phyloP scores from a whole-genome alignment of 1,140 invertebrate genomes.

The Holotrichia oblita region DNA sequence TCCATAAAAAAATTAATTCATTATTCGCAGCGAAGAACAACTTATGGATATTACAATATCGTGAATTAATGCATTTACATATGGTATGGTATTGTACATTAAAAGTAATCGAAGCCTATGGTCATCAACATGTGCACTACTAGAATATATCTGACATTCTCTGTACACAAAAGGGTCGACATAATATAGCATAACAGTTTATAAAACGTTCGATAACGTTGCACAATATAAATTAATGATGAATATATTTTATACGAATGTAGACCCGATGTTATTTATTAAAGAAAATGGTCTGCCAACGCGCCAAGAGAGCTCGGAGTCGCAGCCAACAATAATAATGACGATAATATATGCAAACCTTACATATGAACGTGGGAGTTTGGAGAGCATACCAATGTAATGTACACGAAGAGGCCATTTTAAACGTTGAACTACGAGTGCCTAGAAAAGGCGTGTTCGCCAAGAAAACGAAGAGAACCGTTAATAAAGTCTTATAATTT shows the following conservation, averaged over 20 bases:
- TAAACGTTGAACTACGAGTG: constrained; percentile 36
- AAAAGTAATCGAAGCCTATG: not conserved
- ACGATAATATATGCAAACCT: constrained; percentile 34
- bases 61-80: too few relatives aligned
- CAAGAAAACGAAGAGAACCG: constrained; percentile 39
- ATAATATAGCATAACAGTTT: not conserved
- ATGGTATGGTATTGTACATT: too few relatives aligned
- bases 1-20: too few relatives aligned
- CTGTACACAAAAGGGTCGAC: not conserved
- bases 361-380: constrained; percentile 32
- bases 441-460: constrained; percentile 41
- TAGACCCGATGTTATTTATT: constrained; percentile 22
- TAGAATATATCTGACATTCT: not conserved
- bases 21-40: too few relatives aligned
- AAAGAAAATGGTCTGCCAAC: constrained; percentile 33
- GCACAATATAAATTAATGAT: constrained; percentile 30
- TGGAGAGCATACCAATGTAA: constrained; percentile 33
- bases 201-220: constrained; percentile 28
- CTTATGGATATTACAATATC: too few relatives aligned
- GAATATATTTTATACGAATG: constrained; percentile 25
- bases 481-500: constrained; percentile 44
- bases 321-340: constrained; percentile 20
- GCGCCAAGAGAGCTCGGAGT: not conserved
- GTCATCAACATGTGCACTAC: not conserved
- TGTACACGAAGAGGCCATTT: constrained; percentile 39